Conservation (phyloP, 2,113 vertebrate genomes). For the Hylia prasina region DNA sequence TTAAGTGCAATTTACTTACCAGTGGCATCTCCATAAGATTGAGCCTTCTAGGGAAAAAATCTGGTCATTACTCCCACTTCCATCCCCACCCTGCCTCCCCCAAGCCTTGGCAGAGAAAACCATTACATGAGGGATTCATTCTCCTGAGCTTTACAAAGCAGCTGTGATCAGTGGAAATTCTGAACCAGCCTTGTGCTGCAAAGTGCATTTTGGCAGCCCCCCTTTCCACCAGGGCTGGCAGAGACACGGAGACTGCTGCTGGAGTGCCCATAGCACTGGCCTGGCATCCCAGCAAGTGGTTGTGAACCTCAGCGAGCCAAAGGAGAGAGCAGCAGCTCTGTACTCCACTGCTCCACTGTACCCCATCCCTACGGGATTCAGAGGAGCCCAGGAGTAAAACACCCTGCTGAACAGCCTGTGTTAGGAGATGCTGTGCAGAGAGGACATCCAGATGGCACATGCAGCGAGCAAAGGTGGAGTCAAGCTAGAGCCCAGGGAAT, state of each 20-base stretch:
- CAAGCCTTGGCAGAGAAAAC: background rate
- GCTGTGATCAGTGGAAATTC: slow-evolving; percentile 1
- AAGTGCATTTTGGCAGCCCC: background rate
- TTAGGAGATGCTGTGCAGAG: background rate
- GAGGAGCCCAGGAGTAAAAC: background rate
- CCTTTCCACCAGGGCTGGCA: background rate
- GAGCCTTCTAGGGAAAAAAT: slow-evolving; percentile 11
- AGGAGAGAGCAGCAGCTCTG: background rate
- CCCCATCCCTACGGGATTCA: accelerated
- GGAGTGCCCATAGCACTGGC: accelerated
- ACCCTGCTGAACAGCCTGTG: background rate
- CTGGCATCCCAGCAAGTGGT: background rate
- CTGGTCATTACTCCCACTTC: background rate
- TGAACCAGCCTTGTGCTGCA: background rate
- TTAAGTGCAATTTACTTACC: slow-evolving; percentile 33
- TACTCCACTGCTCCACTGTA: background rate
- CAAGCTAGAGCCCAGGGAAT: background rate
- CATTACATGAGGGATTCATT: background rate
- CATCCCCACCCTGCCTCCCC: slow-evolving; percentile 4
- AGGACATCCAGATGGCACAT: background rate
- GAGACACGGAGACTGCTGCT: background rate
- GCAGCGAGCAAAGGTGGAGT: background rate
- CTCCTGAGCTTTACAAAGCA: background rate
- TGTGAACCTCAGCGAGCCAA: background rate
- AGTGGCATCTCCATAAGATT: background rate